phyloP scores from a whole-genome alignment of 2,797 vertebrate genomes.

The Coranthus polyacanthus region DNA sequence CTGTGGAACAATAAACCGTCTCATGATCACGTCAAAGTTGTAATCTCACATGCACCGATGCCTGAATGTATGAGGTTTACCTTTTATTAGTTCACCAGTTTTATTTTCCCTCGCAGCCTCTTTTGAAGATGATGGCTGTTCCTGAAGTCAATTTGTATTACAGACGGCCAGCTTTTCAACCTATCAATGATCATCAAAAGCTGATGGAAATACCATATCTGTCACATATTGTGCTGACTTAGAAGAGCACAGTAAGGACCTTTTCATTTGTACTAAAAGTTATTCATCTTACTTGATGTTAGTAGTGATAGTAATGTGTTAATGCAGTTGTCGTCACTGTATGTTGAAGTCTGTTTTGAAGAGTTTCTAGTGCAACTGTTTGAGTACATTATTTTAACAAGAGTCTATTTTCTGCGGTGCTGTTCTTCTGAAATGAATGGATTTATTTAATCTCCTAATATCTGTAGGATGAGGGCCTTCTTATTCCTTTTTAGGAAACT shows the following conservation, averaged over 20 bases:
- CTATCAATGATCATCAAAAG: background rate
- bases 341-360: too few relatives aligned
- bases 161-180: constrained; percentile 12
- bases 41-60: background rate
- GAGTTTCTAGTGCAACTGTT: background rate
- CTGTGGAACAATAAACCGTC: constrained; percentile 31
- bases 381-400: background rate
- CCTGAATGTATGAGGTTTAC: constrained; percentile 17
- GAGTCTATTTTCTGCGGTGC: background rate
- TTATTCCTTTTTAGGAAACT: constrained; percentile 12
- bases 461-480: background rate
- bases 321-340: too few relatives aligned
- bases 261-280: too few relatives aligned
- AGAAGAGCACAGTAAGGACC: too few relatives aligned
- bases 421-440: background rate
- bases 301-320: too few relatives aligned
- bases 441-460: constrained; percentile 11
- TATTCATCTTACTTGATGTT: too few relatives aligned
- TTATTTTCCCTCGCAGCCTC: constrained; percentile 11
- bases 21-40: constrained; percentile 29
- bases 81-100: constrained; percentile 15
- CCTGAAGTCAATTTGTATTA: background rate
- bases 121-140: constrained; percentile 38
- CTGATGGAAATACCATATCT: constrained; percentile 17
- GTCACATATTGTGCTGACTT: background rate